Evolutionary conservation across 2,797 vertebrate species (phyloP).

Genomic region (Danio choprae): DNA sequence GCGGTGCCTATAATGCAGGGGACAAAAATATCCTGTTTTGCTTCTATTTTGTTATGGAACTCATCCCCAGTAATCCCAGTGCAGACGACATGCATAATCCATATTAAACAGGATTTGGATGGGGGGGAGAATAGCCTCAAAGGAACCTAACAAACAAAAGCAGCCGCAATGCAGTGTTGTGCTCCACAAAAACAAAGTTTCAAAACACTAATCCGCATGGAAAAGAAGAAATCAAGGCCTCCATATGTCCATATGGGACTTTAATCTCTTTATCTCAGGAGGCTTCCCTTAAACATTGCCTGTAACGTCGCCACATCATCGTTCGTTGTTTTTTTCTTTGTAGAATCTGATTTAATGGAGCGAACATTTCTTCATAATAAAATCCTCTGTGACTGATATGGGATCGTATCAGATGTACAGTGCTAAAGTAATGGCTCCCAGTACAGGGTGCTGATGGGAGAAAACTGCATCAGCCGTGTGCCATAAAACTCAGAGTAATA

Average conservation of each 20-base stretch:
- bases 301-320: slow-evolving; percentile 46
- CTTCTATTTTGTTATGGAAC: slow-evolving; percentile 37
- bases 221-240: slow-evolving; percentile 46
- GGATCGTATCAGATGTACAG: slow-evolving; percentile 48
- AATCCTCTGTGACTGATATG: slow-evolving; percentile 36
- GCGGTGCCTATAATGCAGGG: neutral
- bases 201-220: slow-evolving; percentile 55
- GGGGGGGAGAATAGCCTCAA: slow-evolving; percentile 25
- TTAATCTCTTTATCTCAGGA: slow-evolving; percentile 43
- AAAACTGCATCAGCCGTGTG: slow-evolving; percentile 22
- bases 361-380: slow-evolving; percentile 38
- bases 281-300: slow-evolving; percentile 35
- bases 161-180: slow-evolving; percentile 13
- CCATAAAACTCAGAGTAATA: slow-evolving; percentile 58
- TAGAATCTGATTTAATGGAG: slow-evolving; percentile 29
- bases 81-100: slow-evolving; percentile 59
- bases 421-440: slow-evolving; percentile 38
- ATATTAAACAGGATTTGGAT: slow-evolving; percentile 61
- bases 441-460: slow-evolving; percentile 38
- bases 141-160: slow-evolving; percentile 50
- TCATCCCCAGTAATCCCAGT: slow-evolving; percentile 51
- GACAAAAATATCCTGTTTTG: slow-evolving; percentile 48
- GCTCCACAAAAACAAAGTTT: slow-evolving; percentile 51
- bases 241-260: slow-evolving; percentile 59
- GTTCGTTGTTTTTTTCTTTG: neutral